A percentile compares a stretch with the other conserved stretches of the same genome.
Evolutionary conservation across 2,888 invertebrate genomes (phyloP).

Genomic region (Penaeus monodon): DNA sequence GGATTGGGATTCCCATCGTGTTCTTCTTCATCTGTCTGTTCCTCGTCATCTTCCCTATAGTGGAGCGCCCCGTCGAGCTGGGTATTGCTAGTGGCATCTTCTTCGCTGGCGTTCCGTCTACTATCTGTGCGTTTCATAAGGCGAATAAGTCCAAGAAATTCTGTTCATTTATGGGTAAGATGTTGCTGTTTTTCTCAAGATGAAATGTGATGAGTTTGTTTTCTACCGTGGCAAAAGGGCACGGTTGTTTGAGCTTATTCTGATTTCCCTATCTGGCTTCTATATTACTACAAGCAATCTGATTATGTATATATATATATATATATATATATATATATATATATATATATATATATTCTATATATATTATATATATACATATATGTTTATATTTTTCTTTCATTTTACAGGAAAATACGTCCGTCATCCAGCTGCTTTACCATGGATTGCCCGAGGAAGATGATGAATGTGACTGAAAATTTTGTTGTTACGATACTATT

Average conservation of each 20-base stretch:
- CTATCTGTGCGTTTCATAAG: constrained; percentile 79
- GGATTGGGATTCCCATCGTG: constrained; percentile 82
- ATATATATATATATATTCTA: no score
- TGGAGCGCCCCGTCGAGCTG: constrained; percentile 83
- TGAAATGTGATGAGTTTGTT: not conserved
- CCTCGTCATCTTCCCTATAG: constrained; percentile 87
- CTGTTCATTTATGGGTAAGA: constrained; percentile 67
- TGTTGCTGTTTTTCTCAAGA: not conserved
- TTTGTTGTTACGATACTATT: no score
- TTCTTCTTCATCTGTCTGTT: constrained; percentile 89
- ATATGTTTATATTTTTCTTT: no score
- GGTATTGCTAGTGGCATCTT: constrained; percentile 78
- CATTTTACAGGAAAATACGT: constrained; percentile 24
- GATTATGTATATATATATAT: no score
- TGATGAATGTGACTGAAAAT: not conserved
- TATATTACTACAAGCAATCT: no score
- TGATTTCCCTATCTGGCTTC: no score
- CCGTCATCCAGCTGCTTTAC: constrained; percentile 30
- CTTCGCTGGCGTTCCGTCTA: constrained; percentile 86
- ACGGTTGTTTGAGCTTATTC: no score
- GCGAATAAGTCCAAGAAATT: constrained; percentile 77
- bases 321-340: no score
- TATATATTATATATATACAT: no score
- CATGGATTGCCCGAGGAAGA: constrained; percentile 37
- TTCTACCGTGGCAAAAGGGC: no score